Evolutionary conservation across 2,113 vertebrate genomes (phyloP).

Genomic region (Myiopsitta monachus): DNA sequence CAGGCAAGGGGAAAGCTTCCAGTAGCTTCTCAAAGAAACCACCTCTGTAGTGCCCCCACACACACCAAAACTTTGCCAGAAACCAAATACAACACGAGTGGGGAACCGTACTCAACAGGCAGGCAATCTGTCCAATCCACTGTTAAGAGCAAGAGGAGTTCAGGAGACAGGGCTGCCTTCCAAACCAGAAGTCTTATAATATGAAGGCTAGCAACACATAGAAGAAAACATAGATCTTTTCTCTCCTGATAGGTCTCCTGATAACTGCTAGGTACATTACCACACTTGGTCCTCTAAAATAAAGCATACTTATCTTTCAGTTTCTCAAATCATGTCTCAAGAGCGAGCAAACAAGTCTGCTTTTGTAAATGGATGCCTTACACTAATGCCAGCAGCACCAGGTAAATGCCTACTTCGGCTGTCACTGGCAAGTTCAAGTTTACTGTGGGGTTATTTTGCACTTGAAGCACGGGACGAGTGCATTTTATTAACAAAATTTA

Average conservation of each 20-base stretch:
- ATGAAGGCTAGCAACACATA: background rate
- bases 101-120: background rate
- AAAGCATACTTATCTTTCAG: background rate
- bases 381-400: background rate
- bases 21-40: background rate
- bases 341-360: background rate
- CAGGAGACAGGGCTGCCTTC: background rate
- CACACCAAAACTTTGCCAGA: background rate
- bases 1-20: background rate
- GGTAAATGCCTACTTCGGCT: background rate
- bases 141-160: background rate
- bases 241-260: background rate
- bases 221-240: background rate
- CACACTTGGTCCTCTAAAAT: background rate
- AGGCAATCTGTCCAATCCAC: background rate
- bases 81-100: background rate
- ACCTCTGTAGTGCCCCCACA: background rate
- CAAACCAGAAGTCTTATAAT: background rate
- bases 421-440: accelerated
- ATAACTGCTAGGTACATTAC: background rate
- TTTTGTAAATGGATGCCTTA: background rate
- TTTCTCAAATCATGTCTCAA: background rate
- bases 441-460: background rate
- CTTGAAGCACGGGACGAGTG: background rate
- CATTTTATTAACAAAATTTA: background rate